Conservation (phyloP, 2,888 invertebrate genomes). For the Erannis defoliaria region DNA sequence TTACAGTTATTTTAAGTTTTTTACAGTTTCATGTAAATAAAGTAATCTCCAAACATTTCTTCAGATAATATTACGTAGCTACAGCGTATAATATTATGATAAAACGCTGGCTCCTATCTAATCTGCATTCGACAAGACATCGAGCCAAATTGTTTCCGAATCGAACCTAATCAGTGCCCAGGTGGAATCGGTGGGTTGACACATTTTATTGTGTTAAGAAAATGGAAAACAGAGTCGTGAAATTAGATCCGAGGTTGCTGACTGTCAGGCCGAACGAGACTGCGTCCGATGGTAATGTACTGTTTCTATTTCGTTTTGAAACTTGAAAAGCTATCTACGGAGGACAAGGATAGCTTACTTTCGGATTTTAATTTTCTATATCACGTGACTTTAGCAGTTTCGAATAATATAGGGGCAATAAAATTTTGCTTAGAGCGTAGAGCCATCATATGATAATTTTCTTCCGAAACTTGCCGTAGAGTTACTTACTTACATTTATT, state of each 20-base stretch:
- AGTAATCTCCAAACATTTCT: conserved; percentile 30
- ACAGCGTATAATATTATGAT: conserved; percentile 49
- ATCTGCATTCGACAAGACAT: conserved; percentile 60
- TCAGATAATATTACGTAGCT: conserved; percentile 39
- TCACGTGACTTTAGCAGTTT: no score
- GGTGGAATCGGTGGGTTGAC: conserved; percentile 10
- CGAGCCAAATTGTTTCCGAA: conserved; percentile 62
- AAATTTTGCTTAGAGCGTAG: no score
- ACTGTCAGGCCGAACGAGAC: conserved; percentile 60
- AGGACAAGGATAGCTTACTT: no score
- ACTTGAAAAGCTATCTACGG: not conserved
- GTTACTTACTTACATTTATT: no score
- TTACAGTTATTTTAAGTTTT: not conserved
- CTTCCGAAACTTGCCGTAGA: no score
- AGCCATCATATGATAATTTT: no score
- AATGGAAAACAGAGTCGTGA: conserved; percentile 68
- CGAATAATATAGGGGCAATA: no score
- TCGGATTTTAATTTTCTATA: not conserved
- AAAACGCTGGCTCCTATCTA: conserved; percentile 66
- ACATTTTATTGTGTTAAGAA: conserved; percentile 43
- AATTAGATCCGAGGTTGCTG: conserved; percentile 54
- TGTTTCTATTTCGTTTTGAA: not conserved
- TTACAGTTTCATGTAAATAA: not conserved
- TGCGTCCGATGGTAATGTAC: conserved; percentile 67
- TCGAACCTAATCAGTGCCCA: conserved; percentile 46